Conservation (phyloP, 2,797 vertebrate genomes). For the Serranus cabrilla region DNA sequence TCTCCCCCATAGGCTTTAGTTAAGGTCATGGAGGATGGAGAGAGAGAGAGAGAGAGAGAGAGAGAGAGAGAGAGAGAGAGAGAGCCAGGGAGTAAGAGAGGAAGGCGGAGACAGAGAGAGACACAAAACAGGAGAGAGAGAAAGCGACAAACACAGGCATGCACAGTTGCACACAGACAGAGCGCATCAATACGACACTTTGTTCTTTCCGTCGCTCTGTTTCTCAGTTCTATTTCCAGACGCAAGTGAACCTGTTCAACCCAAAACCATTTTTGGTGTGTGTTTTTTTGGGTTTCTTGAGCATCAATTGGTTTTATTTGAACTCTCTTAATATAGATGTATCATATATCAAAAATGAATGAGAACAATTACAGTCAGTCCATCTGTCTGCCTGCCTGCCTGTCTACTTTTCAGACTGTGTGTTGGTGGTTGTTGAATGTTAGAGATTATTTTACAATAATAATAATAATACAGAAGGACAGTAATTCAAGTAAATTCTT, state of each 20-base stretch:
- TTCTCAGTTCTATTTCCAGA: constrained; percentile 60
- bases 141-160: constrained; percentile 20
- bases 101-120: constrained; percentile 33
- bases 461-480: too few relatives aligned
- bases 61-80: constrained; percentile 10
- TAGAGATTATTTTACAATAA: too few relatives aligned
- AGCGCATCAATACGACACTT: constrained; percentile 23
- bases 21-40: constrained; percentile 65
- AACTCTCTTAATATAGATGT: constrained; percentile 1
- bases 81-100: constrained; percentile 10
- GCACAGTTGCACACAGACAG: constrained; percentile 8
- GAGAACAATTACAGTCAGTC: neutral
- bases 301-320: constrained; percentile 10
- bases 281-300: neutral
- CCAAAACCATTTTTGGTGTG: constrained; percentile 7
- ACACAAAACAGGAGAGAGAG: constrained; percentile 27
- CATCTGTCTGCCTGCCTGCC: neutral
- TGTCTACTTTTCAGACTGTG: neutral
- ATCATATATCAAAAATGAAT: constrained; percentile 1
- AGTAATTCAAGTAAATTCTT: too few relatives aligned
- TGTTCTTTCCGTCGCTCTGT: constrained; percentile 31
- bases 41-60: constrained; percentile 3
- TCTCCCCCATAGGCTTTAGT: constrained; percentile 48
- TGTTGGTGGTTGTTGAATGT: neutral
- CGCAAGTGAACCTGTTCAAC: constrained; percentile 55